Conservation (phyloP, 2,113 vertebrate species). For the Clarias gariepinus region DNA sequence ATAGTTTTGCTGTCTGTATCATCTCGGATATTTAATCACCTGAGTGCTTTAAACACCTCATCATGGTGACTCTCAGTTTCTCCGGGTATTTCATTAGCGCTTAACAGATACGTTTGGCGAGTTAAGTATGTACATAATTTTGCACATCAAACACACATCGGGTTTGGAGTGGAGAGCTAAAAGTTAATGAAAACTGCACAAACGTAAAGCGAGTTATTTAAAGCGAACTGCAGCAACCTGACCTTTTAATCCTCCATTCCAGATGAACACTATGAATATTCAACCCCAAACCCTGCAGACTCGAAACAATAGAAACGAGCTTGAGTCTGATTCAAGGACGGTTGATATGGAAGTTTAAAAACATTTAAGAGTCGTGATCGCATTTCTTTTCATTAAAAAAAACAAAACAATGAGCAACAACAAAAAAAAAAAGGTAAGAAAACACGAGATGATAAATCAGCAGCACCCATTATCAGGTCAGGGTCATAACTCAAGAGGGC, state of each 20-base stretch:
- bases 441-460: constrained; percentile 51
- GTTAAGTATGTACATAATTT: constrained; percentile 25
- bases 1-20: not conserved
- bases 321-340: constrained; percentile 23
- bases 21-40: not conserved
- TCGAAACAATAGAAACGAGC: not conserved
- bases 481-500: constrained; percentile 58
- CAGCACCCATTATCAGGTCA: constrained; percentile 45
- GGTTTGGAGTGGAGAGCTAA: not conserved
- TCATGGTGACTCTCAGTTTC: not conserved
- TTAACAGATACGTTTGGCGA: not conserved
- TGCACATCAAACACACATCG: constrained; percentile 3
- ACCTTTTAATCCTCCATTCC: constrained; percentile 23
- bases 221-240: not conserved
- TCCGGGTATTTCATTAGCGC: not conserved
- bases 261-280: constrained; percentile 16
- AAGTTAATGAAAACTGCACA: constrained; percentile 12
- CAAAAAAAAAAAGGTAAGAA: not conserved
- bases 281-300: not conserved
- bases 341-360: not conserved
- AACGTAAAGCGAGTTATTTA: not conserved
- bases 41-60: not conserved
- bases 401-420: not conserved
- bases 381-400: constrained; percentile 23
- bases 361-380: not conserved